A percentile compares a stretch with the other conserved stretches of the same genome.
phyloP scores from a whole-genome alignment of 2,113 vertebrate species.

The Marmota monax region DNA sequence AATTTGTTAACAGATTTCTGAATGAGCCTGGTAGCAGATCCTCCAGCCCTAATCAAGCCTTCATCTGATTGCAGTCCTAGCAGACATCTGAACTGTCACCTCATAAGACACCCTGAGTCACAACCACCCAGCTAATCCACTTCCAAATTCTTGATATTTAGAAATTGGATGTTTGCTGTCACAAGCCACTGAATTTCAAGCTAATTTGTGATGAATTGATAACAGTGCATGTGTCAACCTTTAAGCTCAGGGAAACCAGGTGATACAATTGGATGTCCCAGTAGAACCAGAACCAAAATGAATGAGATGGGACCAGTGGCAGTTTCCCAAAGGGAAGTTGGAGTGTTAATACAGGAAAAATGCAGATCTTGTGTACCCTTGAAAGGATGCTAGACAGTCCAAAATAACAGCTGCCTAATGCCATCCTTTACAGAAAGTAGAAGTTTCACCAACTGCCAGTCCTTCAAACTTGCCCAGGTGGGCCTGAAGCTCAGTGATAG shows the following conservation, averaged over 20 bases:
- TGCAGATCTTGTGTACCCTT: neutral
- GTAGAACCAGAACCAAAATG: neutral
- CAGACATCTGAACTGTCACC: neutral
- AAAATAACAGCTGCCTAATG: neutral
- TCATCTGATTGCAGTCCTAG: neutral
- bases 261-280: neutral
- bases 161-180: neutral
- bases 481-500: neutral
- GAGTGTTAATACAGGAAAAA: neutral
- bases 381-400: neutral
- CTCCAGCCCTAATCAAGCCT: neutral
- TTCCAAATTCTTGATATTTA: neutral
- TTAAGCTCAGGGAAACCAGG: neutral
- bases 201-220: neutral
- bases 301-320: neutral
- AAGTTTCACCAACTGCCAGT: neutral
- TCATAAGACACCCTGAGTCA: neutral
- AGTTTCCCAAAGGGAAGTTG: conserved; percentile 2
- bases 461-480: neutral
- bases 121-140: neutral
- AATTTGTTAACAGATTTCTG: neutral
- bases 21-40: neutral
- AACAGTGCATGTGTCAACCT: neutral
- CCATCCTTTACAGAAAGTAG: neutral
- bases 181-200: neutral